phyloP scores from a whole-genome alignment of 2,113 vertebrate genomes.

The Polypterus senegalus region DNA sequence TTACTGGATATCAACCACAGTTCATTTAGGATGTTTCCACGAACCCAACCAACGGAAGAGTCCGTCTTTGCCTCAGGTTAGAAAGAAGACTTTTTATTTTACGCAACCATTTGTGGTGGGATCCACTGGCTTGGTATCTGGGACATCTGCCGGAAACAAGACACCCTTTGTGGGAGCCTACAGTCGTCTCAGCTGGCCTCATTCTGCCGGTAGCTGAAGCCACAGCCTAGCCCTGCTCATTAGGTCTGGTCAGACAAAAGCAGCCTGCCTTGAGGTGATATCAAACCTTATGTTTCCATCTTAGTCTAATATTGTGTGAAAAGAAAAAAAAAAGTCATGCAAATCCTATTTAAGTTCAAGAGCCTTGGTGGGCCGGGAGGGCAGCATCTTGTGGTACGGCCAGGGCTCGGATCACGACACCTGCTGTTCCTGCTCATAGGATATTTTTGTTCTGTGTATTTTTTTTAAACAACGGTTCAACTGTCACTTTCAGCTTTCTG shows the following conservation, averaged over 20 bases:
- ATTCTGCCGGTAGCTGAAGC: conserved; percentile 51
- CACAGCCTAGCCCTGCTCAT: conserved; percentile 50
- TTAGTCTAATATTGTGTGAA: conserved; percentile 29
- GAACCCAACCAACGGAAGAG: conserved; percentile 9
- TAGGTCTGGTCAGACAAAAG: conserved; percentile 45
- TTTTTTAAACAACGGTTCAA: conserved; percentile 24
- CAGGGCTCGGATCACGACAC: conserved; percentile 23
- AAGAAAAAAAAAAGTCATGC: conserved; percentile 32
- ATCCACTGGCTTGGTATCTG: conserved; percentile 53
- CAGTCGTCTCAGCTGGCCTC: conserved; percentile 48
- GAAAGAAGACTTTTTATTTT: conserved; percentile 38
- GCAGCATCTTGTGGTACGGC: conserved; percentile 22
- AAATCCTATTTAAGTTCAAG: conserved; percentile 30
- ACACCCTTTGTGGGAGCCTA: conserved; percentile 69
- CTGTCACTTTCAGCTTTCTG: conserved; percentile 20
- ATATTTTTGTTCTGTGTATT: conserved; percentile 5
- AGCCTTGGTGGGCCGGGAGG: conserved; percentile 6
- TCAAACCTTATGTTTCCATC: conserved; percentile 28
- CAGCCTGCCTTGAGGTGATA: conserved; percentile 33
- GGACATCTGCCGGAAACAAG: conserved; percentile 86
- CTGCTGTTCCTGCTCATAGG: conserved; percentile 39
- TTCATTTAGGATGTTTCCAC: conserved; percentile 16
- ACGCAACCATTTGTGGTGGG: conserved; percentile 70
- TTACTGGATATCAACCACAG: conserved; percentile 20
- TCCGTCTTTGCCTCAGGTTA: conserved; percentile 28